Conservation (phyloP, 2,797 vertebrate genomes). For the Pteropus rufus region DNA sequence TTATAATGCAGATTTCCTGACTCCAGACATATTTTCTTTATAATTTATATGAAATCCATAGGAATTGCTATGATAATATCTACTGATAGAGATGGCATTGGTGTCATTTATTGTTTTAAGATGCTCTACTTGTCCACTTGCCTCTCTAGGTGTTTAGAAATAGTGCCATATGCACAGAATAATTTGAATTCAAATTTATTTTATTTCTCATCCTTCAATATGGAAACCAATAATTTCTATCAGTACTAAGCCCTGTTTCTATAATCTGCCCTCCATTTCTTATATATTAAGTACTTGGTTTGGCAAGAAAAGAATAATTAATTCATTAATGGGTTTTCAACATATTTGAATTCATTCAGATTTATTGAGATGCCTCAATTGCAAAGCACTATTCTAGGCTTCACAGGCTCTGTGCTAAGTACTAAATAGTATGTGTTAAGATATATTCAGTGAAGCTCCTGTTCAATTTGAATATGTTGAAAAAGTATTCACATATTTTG, state of each 20-base stretch:
- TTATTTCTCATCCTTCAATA: not conserved
- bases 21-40: not conserved
- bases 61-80: not conserved
- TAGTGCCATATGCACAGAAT: not conserved
- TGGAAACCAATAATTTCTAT: not conserved
- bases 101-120: not conserved
- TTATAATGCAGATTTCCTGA: not conserved
- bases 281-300: not conserved
- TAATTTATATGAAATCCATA: not conserved
- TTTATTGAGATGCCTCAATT: not conserved
- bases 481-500: conserved; percentile 15
- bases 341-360: not conserved
- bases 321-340: not conserved
- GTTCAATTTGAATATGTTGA: not conserved
- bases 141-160: not conserved
- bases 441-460: not conserved
- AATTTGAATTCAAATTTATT: conserved; percentile 18
- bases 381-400: not conserved
- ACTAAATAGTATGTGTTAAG: not conserved
- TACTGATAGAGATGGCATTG: not conserved
- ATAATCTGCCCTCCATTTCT: not conserved
- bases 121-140: not conserved
- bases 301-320: not conserved
- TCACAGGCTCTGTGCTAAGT: not conserved
- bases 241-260: not conserved